Evolutionary conservation across 2,888 invertebrate species (phyloP), one percentile per base, ranked within the genome.

Genomic region (Byasa hedistus): DNA sequence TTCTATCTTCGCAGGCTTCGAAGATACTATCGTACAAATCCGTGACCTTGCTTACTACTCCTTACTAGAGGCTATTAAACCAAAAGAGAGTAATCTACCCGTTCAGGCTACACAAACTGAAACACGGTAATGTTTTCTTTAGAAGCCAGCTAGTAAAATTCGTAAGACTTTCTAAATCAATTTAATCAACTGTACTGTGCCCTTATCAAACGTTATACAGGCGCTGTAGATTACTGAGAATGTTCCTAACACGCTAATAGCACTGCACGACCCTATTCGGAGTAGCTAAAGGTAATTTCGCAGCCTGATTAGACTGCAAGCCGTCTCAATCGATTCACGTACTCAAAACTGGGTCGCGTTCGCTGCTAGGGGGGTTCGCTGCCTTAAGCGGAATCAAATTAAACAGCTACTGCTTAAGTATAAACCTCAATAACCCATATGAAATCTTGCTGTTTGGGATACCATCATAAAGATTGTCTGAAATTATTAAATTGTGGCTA

Each of bases 311-410:
- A 81, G 78, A 72, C 71, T 69, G 66, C 72, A 69, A 75, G 75
- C 76, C 76, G 80, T 81, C 76, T 73, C 71, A 73, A 83, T 82
- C 82, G 84, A 85, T 83, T 77, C 71, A 71, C 73, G 71, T 69
- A 69, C 22, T 39, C 27, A 61, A 65, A 81, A 79, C 73, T 81
- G 71, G 80, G 80, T 79, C 57, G 48, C 58, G 61, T 61, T 57
- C 64, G 52, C 57, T 23, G 23, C 24, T 60, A 60, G 39, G 27
- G 52, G 55, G 54, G n/a, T n/a, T n/a, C 48, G 51, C 56, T 48
- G 60, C 56, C 60, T 66, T 48, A 63, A 52, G 59, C 17, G 22
- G 54, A 66, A 66, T 66, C 62, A 63, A 56, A 66, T 59, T 59
- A 58, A 66, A 62, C 54, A 54, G 54, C 56, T 57, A 36, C 60